A percentile compares a stretch with the other conserved stretches of the same genome.
phyloP scores from a whole-genome alignment of 2,113 vertebrate genomes.

The Microtus richardsoni region DNA sequence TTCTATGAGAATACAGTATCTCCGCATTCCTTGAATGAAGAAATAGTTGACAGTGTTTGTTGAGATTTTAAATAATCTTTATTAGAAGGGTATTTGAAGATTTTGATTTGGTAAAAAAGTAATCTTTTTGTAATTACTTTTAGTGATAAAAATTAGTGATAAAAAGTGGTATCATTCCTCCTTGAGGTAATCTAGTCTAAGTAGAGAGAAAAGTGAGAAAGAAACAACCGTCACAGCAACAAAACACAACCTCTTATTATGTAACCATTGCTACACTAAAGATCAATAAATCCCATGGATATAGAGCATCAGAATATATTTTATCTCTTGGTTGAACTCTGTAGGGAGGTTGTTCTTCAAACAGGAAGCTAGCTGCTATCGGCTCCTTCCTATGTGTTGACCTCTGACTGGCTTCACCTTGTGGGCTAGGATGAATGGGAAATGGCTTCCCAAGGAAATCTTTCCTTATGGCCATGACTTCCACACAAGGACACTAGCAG shows the following conservation, averaged over 20 bases:
- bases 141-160: neutral
- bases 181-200: neutral
- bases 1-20: neutral
- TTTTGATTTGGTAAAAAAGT: conserved; percentile 3
- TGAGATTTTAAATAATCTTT: conserved; percentile 41
- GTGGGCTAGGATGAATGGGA: neutral
- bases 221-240: neutral
- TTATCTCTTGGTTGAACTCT: neutral
- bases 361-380: neutral
- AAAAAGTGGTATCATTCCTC: neutral
- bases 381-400: neutral
- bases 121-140: no score
- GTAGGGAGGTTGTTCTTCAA: neutral
- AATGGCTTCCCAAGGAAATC: neutral
- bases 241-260: neutral
- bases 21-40: neutral
- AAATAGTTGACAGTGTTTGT: neutral
- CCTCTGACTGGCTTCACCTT: neutral
- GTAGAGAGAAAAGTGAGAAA: neutral
- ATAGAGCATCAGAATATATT: neutral
- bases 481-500: neutral
- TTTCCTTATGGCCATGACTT: neutral
- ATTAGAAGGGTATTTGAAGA: neutral
- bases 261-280: neutral
- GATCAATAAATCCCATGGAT: neutral